Conservation (phyloP, 2,888 invertebrate species). For the Drosophila silvestris region DNA sequence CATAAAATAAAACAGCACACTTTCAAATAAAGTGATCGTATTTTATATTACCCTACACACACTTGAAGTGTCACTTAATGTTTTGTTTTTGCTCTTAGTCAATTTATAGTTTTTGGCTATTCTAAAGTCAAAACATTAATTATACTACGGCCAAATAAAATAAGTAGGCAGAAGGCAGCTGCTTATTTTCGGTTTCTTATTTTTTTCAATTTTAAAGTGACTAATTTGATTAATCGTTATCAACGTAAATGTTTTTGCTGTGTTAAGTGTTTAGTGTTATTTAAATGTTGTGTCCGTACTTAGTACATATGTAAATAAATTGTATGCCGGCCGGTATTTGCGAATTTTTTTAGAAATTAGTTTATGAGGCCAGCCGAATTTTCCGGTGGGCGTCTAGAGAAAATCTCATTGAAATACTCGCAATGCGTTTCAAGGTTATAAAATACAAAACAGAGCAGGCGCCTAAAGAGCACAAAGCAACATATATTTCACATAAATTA, state of each 20-base stretch:
- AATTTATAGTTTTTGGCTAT: slow-evolving; percentile 32
- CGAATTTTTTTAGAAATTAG: slow-evolving; percentile 42
- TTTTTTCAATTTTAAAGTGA: slow-evolving; percentile 9
- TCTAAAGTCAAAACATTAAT: slow-evolving; percentile 53
- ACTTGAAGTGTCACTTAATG: slow-evolving; percentile 22
- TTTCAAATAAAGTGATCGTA: background rate
- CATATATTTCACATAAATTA: slow-evolving; percentile 8
- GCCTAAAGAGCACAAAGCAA: slow-evolving; percentile 5
- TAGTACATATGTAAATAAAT: slow-evolving; percentile 3
- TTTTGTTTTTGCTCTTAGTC: background rate
- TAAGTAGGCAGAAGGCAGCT: slow-evolving; percentile 36
- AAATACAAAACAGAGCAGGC: slow-evolving; percentile 7
- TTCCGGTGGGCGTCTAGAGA: slow-evolving; percentile 47
- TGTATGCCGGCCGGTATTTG: slow-evolving; percentile 58
- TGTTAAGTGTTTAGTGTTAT: slow-evolving; percentile 50
- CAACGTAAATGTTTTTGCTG: slow-evolving; percentile 52
- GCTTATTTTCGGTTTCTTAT: slow-evolving; percentile 17
- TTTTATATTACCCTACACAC: slow-evolving; percentile 9
- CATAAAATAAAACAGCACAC: background rate
- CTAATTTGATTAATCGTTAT: slow-evolving; percentile 66
- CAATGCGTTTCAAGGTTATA: slow-evolving; percentile 52
- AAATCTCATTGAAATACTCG: slow-evolving; percentile 42
- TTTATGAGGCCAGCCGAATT: slow-evolving; percentile 51
- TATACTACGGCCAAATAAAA: slow-evolving; percentile 26
- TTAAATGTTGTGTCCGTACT: slow-evolving; percentile 7